phyloP scores from a whole-genome alignment of 2,797 vertebrate genomes.

The Coluber constrictor region DNA sequence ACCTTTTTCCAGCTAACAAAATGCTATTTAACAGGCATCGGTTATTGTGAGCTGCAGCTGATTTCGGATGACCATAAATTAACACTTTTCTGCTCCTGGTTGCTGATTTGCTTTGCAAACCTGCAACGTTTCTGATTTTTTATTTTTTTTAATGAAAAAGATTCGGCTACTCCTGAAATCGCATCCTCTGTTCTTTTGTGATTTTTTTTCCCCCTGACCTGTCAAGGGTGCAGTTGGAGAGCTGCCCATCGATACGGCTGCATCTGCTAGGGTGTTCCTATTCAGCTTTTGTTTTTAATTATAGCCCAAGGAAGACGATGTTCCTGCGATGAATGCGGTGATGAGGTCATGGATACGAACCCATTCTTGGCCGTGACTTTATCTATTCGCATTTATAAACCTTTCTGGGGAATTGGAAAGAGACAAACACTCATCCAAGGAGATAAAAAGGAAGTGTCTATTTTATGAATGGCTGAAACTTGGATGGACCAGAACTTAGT shows the following conservation, averaged over 20 bases:
- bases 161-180: background rate
- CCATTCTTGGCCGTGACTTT: background rate
- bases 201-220: background rate
- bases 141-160: background rate
- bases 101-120: background rate
- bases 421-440: background rate
- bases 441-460: background rate
- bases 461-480: background rate
- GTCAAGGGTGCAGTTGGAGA: background rate
- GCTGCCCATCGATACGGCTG: background rate
- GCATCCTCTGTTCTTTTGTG: background rate
- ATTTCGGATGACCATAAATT: background rate
- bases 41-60: background rate
- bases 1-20: background rate
- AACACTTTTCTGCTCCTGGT: background rate
- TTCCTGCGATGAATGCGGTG: background rate
- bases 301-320: background rate
- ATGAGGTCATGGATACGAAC: background rate
- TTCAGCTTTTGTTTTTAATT: conserved; percentile 13
- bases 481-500: background rate
- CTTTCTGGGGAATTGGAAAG: background rate
- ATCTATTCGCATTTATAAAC: background rate
- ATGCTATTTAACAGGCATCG: background rate
- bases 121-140: background rate
- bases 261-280: background rate